Evolutionary conservation across 2,113 vertebrate species (phyloP).

Genomic region (Gallinago paraguaiae): DNA sequence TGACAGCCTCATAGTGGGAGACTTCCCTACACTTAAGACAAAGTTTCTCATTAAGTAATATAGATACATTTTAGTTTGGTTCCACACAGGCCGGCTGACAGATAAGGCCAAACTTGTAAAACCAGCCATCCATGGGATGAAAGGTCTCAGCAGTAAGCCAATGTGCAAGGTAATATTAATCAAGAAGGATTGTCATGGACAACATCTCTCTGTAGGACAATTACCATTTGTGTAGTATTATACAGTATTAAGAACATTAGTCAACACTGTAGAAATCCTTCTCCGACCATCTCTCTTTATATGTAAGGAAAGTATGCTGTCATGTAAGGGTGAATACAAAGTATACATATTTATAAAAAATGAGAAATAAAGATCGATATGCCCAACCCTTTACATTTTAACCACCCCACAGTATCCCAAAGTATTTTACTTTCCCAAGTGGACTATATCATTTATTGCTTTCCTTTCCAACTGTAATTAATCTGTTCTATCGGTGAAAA

Average conservation of each 20-base stretch:
- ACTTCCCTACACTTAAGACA: slow-evolving; percentile 65
- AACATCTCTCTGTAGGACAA: slow-evolving; percentile 34
- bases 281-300: not conserved
- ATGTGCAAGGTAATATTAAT: slow-evolving; percentile 28
- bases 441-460: not conserved
- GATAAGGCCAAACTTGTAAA: slow-evolving; percentile 64
- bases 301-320: not conserved
- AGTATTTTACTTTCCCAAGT: not conserved
- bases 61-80: slow-evolving; percentile 65
- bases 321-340: not conserved
- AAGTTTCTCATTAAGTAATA: slow-evolving; percentile 74
- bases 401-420: not conserved
- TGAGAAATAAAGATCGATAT: not conserved
- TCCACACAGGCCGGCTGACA: slow-evolving; percentile 55
- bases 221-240: not conserved
- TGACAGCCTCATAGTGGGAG: slow-evolving; percentile 68
- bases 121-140: slow-evolving; percentile 47
- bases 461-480: not conserved
- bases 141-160: slow-evolving; percentile 42
- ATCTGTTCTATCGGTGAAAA: not conserved
- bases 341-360: not conserved
- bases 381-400: not conserved
- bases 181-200: slow-evolving; percentile 18
- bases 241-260: slow-evolving; percentile 12
- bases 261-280: slow-evolving; percentile 9